Evolutionary conservation across 2,113 vertebrate genomes (phyloP).

Genomic region (Siniperca chuatsi): DNA sequence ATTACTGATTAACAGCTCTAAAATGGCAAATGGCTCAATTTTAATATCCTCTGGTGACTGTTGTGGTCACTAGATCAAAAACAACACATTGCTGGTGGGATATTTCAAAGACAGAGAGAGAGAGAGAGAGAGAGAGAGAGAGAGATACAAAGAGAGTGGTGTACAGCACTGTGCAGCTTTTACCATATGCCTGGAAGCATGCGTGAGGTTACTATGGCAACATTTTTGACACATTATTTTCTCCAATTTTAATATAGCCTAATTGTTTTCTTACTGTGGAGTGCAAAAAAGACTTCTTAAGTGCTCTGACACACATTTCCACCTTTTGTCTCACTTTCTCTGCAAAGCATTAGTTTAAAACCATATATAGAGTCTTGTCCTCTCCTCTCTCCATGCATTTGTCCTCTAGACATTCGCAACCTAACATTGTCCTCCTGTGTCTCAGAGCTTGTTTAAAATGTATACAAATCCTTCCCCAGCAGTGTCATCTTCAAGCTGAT

Average conservation of each 20-base stretch:
- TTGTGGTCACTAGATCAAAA: slow-evolving; percentile 11
- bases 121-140: no score
- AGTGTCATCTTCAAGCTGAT: slow-evolving; percentile 60
- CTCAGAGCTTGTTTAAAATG: slow-evolving; percentile 25
- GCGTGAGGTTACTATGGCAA: slow-evolving; percentile 79
- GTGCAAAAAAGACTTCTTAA: not conserved
- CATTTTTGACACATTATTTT: slow-evolving; percentile 34
- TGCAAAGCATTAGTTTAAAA: not conserved
- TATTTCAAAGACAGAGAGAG: slow-evolving; percentile 6
- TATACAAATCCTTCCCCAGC: slow-evolving; percentile 44
- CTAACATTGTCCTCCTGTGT: slow-evolving; percentile 26
- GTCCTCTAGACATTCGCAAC: slow-evolving; percentile 32
- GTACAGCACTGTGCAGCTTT: slow-evolving; percentile 44
- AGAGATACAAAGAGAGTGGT: not conserved
- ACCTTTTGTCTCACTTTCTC: not conserved
- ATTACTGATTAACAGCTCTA: not conserved
- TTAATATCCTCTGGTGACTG: not conserved
- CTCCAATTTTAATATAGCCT: slow-evolving; percentile 21
- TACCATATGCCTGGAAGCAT: slow-evolving; percentile 60
- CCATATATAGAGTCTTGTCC: not conserved
- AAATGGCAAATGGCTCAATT: not conserved
- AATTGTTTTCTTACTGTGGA: slow-evolving; percentile 7
- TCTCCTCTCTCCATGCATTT: not conserved
- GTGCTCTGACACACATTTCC: not conserved
- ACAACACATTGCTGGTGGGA: not conserved